These are phyloP conservation scores for Parotia lawesii DNA, from an alignment of 2,113 vertebrate species.

Conservation along the genomic window DNA sequence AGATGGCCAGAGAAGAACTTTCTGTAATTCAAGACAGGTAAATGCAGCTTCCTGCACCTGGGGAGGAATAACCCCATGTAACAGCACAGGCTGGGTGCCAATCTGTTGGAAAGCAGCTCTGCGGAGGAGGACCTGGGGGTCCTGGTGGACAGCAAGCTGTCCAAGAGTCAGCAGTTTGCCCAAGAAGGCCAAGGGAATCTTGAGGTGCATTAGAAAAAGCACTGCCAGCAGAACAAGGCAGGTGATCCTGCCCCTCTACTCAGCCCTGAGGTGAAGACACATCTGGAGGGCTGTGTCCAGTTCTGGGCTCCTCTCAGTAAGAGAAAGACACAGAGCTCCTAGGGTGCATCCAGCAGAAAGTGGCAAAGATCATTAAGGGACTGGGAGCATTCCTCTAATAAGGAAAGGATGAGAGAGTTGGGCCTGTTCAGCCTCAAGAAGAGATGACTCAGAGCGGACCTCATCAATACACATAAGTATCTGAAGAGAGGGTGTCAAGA, in stretches of 20 bases:
- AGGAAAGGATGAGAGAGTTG: neutral
- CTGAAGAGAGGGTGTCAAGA: neutral
- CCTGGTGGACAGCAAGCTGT: neutral
- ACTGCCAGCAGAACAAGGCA: neutral
- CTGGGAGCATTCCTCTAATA: neutral
- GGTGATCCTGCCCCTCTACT: neutral
- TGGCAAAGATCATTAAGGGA: neutral
- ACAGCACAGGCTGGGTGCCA: neutral
- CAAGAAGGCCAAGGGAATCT: neutral
- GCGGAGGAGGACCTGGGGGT: neutral
- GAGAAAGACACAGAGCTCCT: neutral
- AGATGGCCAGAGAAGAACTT: neutral
- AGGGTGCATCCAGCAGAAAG: fast-evolving
- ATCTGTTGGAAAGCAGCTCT: neutral
- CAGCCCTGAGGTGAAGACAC: neutral
- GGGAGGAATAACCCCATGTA: neutral
- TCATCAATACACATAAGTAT: neutral
- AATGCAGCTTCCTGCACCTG: neutral
- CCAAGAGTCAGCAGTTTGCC: neutral
- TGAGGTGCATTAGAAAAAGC: neutral
- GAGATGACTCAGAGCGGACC: neutral
- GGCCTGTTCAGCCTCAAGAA: neutral
- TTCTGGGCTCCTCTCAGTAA: neutral
- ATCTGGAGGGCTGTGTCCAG: neutral
- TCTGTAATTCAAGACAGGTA: neutral